Evolutionary conservation across 2,888 invertebrate genomes (phyloP).

Genomic region (Cryptus armator): DNA sequence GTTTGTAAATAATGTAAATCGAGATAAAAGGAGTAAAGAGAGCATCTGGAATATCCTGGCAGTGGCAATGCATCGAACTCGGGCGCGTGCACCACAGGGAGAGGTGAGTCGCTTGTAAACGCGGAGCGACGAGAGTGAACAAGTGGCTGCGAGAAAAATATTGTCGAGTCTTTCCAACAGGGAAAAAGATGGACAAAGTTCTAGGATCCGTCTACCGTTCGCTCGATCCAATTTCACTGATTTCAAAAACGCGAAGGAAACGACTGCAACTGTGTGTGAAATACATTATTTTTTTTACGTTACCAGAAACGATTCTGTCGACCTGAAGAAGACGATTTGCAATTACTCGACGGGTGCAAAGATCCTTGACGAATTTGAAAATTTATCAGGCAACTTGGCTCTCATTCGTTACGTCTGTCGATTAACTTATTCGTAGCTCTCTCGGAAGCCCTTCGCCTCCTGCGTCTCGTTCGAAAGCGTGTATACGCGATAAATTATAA

Average conservation of each 20-base stretch:
- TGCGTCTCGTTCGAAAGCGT: slow-evolving; percentile 42
- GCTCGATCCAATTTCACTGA: too few relatives aligned
- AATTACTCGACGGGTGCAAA: slow-evolving; percentile 24
- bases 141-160: background rate
- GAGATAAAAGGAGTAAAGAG: slow-evolving; percentile 73
- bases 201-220: too few relatives aligned
- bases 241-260: too few relatives aligned
- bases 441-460: slow-evolving; percentile 68
- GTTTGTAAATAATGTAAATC: slow-evolving; percentile 82
- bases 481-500: slow-evolving; percentile 77
- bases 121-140: slow-evolving; percentile 70
- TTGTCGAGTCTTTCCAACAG: background rate
- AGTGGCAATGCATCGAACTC: slow-evolving; percentile 24
- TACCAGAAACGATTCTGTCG: background rate
- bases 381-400: slow-evolving; percentile 73
- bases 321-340: slow-evolving; percentile 1
- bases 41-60: background rate
- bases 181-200: too few relatives aligned
- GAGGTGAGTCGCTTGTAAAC: slow-evolving; percentile 72
- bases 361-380: slow-evolving; percentile 71
- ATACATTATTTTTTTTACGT: background rate
- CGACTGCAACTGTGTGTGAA: background rate
- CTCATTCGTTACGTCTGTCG: slow-evolving; percentile 80
- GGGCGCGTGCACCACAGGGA: background rate
- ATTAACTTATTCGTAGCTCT: slow-evolving; percentile 70